Evolutionary conservation across 2,888 invertebrate genomes (phyloP).

Genomic region (Drosophila maculinotata): DNA sequence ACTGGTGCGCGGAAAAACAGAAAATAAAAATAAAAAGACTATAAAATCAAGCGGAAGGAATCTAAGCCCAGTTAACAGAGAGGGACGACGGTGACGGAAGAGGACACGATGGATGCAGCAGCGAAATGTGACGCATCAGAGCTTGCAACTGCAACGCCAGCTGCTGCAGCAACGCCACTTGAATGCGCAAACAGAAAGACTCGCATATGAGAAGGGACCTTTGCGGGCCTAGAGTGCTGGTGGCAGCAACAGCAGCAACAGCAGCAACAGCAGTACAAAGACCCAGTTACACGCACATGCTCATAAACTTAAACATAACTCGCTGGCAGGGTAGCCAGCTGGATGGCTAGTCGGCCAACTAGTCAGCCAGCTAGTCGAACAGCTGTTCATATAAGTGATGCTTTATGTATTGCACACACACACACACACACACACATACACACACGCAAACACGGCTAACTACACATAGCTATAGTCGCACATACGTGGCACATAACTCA

Average conservation of each 20-base stretch:
- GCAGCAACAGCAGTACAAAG: background rate
- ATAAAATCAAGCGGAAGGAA: conserved; percentile 12
- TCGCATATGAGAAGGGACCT: conserved; percentile 61
- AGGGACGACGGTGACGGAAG: conserved; percentile 6
- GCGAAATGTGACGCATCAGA: conserved; percentile 9
- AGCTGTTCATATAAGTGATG: conserved; percentile 45
- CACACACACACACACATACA: conserved; percentile 5
- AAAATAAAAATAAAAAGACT: conserved; percentile 14
- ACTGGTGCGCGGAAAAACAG: conserved; percentile 29
- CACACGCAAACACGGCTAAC: conserved; percentile 1
- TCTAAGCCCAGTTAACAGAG: conserved; percentile 43
- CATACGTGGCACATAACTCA: conserved; percentile 26
- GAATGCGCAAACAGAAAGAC: conserved; percentile 78
- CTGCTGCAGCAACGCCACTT: conserved; percentile 64
- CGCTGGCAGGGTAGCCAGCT: conserved; percentile 32
- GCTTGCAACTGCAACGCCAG: conserved; percentile 13
- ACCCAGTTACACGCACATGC: conserved; percentile 32
- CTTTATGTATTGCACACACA: conserved; percentile 26
- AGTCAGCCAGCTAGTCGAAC: conserved; percentile 34
- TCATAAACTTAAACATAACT: conserved; percentile 61
- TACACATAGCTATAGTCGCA: conserved; percentile 9
- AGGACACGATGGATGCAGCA: conserved; percentile 10
- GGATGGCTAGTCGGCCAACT: conserved; percentile 14
- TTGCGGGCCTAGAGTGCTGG: conserved; percentile 33
- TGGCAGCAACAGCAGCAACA: conserved; percentile 7